Evolutionary conservation across 2,113 vertebrate genomes (phyloP).

Genomic region (Siniperca knerii): DNA sequence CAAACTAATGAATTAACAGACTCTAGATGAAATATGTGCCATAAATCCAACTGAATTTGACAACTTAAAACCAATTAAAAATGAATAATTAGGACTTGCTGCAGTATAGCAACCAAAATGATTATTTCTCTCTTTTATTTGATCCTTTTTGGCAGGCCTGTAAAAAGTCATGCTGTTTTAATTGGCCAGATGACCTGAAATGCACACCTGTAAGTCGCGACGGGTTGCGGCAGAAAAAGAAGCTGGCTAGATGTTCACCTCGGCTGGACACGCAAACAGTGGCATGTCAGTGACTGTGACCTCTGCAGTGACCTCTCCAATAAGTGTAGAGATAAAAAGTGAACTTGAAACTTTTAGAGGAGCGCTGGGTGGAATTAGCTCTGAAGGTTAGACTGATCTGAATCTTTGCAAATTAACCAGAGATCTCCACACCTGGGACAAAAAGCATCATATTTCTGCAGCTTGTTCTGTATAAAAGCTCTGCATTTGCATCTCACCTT

Average conservation of each 20-base stretch:
- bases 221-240: slow-evolving; percentile 17
- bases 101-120: background rate
- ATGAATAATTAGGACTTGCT: slow-evolving; percentile 37
- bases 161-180: slow-evolving; percentile 44
- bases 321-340: slow-evolving; percentile 24
- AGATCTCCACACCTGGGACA: background rate
- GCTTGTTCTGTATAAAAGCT: background rate
- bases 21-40: slow-evolving; percentile 17
- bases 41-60: slow-evolving; percentile 17
- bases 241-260: slow-evolving; percentile 10
- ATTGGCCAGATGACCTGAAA: slow-evolving; percentile 60
- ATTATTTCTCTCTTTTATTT: background rate
- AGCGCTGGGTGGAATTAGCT: slow-evolving; percentile 5
- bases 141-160: slow-evolving; percentile 20
- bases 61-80: slow-evolving; percentile 63
- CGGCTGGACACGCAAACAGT: background rate
- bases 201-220: slow-evolving; percentile 49
- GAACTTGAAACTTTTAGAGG: slow-evolving; percentile 6
- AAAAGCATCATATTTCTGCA: background rate
- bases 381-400: slow-evolving; percentile 1
- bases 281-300: background rate
- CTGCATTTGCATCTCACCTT: background rate
- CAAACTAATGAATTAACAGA: slow-evolving; percentile 43
- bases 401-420: slow-evolving; percentile 26
- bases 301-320: slow-evolving; percentile 33